Evolutionary conservation across 1,140 invertebrate species (phyloP), one percentile per base, ranked within the genome.

Genomic region (Holcopasites calliopsidis): DNA sequence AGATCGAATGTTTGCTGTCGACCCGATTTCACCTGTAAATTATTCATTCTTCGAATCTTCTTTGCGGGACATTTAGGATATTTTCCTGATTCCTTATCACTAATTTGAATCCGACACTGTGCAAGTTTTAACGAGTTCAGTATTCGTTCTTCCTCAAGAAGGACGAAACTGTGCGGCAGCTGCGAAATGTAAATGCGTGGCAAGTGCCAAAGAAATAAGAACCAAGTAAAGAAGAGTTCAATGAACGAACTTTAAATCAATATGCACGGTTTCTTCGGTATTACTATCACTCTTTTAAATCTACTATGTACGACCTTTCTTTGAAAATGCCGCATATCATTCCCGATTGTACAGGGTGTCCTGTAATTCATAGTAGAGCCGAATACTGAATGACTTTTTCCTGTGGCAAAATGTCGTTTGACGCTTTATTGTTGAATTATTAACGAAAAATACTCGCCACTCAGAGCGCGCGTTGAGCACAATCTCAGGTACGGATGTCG

Each of bases 101-200:
- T 76, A 76, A 76, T 76, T 76, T 76, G 55, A 69, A 70, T 61
- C 44, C 50, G 7, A 21, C 10, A 7, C n/a, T 16, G 40, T 57
- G 72, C 40, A 75, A 82, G 80, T 84, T 84, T 80, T 84, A 84
- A 86, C 76, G 79, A 80, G 79, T 82, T 81, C 70, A 68, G 55
- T 70, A 57, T 70, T 38, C 52, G n/a, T 60, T 76, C 55, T 69
- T 60, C 55, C n/a, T 3, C 10, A 50, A 61, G 64, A 69, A 68
- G 50, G 35, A 58, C 61, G 61, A 55, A 74, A 68, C 62, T 65
- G 61, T 26, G 49, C 52, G 72, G 57, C 72, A 75, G 64, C 64
- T 75, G 72, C 52, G 72, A 68, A 55, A 68, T 58, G 62, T 68
- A 75, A 75, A 75, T 65, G 52, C 23, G 62, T 49, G n/a, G 16